Evolutionary conservation across 2,797 vertebrate species (phyloP).

Genomic region (Sebastes oblongus): DNA sequence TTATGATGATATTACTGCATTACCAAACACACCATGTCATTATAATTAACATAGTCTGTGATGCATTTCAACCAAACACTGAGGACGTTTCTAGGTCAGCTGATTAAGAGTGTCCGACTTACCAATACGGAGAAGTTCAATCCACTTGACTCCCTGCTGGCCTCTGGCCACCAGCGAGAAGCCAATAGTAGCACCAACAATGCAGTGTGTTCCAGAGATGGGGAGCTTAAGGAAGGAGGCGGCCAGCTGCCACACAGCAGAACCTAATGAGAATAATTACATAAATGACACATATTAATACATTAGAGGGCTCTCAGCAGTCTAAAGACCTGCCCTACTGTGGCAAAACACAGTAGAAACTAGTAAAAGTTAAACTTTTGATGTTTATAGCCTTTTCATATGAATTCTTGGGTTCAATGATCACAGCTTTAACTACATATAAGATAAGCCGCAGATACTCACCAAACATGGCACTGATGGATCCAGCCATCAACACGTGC

Average conservation of each 20-base stretch:
- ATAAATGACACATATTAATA: neutral
- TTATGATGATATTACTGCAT: neutral
- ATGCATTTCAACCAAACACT: neutral
- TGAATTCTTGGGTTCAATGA: neutral
- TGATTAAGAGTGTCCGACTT: constrained; percentile 54
- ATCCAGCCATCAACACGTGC: constrained; percentile 90
- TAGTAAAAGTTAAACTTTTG: neutral
- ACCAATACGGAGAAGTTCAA: constrained; percentile 93
- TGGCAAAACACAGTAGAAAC: neutral
- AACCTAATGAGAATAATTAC: constrained; percentile 81
- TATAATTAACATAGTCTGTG: neutral
- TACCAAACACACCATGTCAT: neutral
- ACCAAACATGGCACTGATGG: constrained; percentile 97
- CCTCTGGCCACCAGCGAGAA: constrained; percentile 93
- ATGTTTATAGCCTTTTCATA: neutral
- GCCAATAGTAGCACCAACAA: constrained; percentile 98
- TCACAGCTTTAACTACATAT: neutral
- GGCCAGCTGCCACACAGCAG: constrained; percentile 95
- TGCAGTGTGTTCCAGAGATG: constrained; percentile 98
- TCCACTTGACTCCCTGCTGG: constrained; percentile 90
- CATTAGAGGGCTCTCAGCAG: neutral
- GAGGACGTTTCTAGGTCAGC: neutral
- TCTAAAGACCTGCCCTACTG: neutral
- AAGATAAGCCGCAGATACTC: constrained; percentile 64
- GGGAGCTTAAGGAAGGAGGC: constrained; percentile 97